Conservation (phyloP, 2,797 vertebrate genomes). For the Erpetoichthys calabaricus region DNA sequence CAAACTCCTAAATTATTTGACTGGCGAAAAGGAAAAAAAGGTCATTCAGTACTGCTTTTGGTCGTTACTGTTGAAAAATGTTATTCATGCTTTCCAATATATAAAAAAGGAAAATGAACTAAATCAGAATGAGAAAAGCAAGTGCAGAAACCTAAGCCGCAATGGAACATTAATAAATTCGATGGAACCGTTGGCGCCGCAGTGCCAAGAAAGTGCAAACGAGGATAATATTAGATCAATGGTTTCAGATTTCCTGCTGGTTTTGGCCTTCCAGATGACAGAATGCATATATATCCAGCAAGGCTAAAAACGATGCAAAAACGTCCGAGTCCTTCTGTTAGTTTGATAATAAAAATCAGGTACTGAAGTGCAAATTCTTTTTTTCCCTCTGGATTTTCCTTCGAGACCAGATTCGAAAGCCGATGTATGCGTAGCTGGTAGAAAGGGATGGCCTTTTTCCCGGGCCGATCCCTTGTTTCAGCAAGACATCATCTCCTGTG, state of each 20-base stretch:
- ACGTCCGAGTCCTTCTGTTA: constrained; percentile 25
- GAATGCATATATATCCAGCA: constrained; percentile 30
- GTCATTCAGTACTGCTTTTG: neutral
- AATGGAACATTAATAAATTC: constrained; percentile 25
- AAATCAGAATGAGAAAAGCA: neutral
- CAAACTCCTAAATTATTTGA: constrained; percentile 29
- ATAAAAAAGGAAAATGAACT: neutral
- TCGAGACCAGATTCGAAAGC: neutral
- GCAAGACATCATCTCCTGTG: constrained; percentile 63
- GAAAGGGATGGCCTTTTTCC: constrained; percentile 51
- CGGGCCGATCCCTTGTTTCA: constrained; percentile 67
- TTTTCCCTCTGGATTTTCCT: neutral
- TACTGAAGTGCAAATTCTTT: constrained; percentile 23
- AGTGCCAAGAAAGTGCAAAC: constrained; percentile 33
- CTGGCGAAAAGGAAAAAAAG: constrained; percentile 18
- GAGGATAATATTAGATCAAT: constrained; percentile 33
- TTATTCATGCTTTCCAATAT: neutral
- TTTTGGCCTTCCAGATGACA: constrained; percentile 37
- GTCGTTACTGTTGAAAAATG: neutral
- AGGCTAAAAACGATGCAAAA: constrained; percentile 32
- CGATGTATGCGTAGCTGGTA: constrained; percentile 18
- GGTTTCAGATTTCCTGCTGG: constrained; percentile 28
- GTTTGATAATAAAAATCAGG: constrained; percentile 25
- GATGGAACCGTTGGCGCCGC: constrained; percentile 25
- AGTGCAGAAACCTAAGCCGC: too few relatives aligned